Conservation (phyloP, 2,797 vertebrate genomes). For the Cryptoprocta ferox region DNA sequence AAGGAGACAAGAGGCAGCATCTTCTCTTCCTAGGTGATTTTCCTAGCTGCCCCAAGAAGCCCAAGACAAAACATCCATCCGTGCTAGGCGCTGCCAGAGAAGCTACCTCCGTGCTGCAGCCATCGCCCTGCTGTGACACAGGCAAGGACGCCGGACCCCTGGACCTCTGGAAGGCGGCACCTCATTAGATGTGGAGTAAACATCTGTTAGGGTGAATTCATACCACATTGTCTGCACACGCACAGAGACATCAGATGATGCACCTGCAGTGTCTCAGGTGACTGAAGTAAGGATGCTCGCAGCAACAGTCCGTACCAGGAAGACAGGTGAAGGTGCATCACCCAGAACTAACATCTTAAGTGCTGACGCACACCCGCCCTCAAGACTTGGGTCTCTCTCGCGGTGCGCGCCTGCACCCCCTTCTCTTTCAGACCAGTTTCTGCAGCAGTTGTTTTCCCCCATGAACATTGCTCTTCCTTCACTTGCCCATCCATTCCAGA, state of each 20-base stretch:
- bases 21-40: background rate
- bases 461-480: rapidly evolving
- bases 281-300: too few species aligned
- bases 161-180: background rate
- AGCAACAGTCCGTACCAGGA: too few species aligned
- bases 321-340: too few species aligned
- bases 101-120: background rate
- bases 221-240: background rate
- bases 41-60: background rate
- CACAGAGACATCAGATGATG: background rate
- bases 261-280: too few species aligned
- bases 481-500: background rate
- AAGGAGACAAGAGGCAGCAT: too few species aligned
- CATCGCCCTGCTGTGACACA: rapidly evolving
- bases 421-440: background rate
- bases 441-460: too few species aligned
- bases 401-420: too few species aligned
- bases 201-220: background rate
- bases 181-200: background rate
- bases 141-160: background rate
- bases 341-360: too few species aligned
- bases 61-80: background rate
- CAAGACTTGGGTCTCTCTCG: too few species aligned
- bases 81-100: background rate
- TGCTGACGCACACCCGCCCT: too few species aligned